Percentiles rank a stretch among this genome's conserved stretches.
Conservation (phyloP, 92 coral and sea anemone genomes). For the Porites lobata region DNA sequence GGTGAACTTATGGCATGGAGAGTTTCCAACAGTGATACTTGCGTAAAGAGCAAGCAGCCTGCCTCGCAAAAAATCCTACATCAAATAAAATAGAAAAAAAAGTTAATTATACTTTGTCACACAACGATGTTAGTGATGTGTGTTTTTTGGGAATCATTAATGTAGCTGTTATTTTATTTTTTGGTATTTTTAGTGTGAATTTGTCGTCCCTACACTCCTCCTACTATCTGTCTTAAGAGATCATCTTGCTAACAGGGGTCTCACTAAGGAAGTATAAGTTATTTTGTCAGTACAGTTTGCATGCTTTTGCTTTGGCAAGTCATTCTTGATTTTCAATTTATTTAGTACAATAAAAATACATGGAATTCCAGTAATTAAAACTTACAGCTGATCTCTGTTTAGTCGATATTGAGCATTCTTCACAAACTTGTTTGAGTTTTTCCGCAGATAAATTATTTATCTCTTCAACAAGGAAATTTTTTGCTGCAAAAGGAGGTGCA, state of each 20-base stretch:
- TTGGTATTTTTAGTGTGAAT: no score
- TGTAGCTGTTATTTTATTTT: neutral
- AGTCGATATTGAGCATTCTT: neutral
- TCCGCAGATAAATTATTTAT: neutral
- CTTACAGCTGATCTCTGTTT: neutral
- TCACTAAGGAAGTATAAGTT: no score
- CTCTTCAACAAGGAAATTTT: neutral
- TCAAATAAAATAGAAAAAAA: no score
- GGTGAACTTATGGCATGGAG: slow-evolving; percentile 23
- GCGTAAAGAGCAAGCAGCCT: slow-evolving; percentile 21
- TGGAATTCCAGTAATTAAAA: neutral
- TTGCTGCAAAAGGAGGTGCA: neutral
- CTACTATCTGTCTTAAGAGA: no score
- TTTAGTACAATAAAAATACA: neutral
- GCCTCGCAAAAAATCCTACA: no score
- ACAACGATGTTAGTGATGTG: neutral
- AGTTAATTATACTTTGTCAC: neutral
- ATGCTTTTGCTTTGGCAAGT: neutral
- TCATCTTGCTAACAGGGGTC: no score
- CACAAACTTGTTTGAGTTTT: neutral
- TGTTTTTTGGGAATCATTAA: neutral
- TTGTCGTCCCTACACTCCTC: no score
- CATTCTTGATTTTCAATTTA: neutral
- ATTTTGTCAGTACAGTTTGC: neutral
- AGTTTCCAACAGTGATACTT: slow-evolving; percentile 1